phyloP scores from a whole-genome alignment of 1,140 invertebrate species.

The Littorina saxatilis region DNA sequence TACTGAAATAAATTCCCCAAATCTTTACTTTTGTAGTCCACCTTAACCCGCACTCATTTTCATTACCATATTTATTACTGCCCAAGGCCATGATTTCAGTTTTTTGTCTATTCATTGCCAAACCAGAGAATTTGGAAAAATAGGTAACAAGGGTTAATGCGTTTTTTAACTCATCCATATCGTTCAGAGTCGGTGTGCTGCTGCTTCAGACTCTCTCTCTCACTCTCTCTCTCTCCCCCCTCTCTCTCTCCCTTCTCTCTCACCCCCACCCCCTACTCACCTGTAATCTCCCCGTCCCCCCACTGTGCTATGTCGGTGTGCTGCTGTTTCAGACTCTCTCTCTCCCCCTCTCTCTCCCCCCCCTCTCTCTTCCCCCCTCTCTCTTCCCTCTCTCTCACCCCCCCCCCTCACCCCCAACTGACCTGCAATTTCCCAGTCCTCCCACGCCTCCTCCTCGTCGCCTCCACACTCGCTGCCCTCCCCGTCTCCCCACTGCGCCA shows the following conservation, averaged over 20 bases:
- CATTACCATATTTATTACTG: too few species aligned
- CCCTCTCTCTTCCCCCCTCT: background rate
- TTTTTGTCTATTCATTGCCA: too few species aligned
- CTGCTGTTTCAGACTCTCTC: too few species aligned
- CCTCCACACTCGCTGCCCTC: constrained; percentile 24
- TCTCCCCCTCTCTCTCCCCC: background rate
- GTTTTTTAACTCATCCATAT: too few species aligned
- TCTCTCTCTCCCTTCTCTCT: background rate
- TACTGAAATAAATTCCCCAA: too few species aligned
- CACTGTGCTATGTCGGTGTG: constrained; percentile 8
- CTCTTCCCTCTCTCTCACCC: background rate
- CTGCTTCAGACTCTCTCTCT: too few species aligned
- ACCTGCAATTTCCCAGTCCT: constrained; percentile 44
- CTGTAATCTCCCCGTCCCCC: constrained; percentile 38
- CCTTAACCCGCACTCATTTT: too few species aligned
- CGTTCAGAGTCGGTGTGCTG: too few species aligned
- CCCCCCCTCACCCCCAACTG: background rate
- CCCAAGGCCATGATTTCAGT: too few species aligned
- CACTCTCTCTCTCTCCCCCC: background rate
- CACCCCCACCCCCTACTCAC: constrained; percentile 1
- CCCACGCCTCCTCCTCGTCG: constrained; percentile 41
- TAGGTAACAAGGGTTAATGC: too few species aligned
- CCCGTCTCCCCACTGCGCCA: constrained; percentile 27
- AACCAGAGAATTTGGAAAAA: too few species aligned
- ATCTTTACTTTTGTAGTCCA: too few species aligned